Base-by-base conservation (phyloP, 1,140 invertebrate genomes). In the Bombus fervidus region DNA sequence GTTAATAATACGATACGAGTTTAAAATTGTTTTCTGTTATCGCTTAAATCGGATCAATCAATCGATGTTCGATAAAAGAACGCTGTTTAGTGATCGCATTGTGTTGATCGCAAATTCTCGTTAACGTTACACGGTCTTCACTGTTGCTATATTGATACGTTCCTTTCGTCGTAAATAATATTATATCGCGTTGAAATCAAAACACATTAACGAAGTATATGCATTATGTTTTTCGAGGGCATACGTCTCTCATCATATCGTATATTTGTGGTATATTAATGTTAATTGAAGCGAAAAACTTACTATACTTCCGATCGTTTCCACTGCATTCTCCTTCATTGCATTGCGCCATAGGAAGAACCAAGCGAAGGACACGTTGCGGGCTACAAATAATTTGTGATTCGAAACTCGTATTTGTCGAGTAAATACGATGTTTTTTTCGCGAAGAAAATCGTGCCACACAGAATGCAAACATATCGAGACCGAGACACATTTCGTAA, bases 381-480 rank as follows among this genome's bases (percentile, higher is more conserved):
- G 37, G 5, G 22, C 2, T 28, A 28, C 18, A 8, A 8, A 53
- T 53, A 78, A n/a, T 41, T 72, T 43, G 15, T 25, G 18, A 15
- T 34, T 12, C 15, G 9, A 39, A 62, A 53, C 34, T 25, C 53
- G 37, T 18, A n/a, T 37, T 47, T 43, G 66, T 53, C 8, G 43
- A 53, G 15, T 53, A 28, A 28, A 57, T 10, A 31, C 43, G 12
- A 47, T 39, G 75, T 37, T 72, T 80, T 41, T 43, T 22, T 28
- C n/a, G 47, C 12, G n/a, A 43, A 3, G 1, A 78, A 22, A 82
- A 22, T 39, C 31, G 22, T 66, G 18, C 15, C 57, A 31, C 43
- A 39, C 47, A 83, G 25, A 41, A 78, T 13, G 68, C 25, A 64
- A 68, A 89, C 88, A 89, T 89, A 89, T 89, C 88, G 87, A 81